These are phyloP conservation scores for Onychomys arenicola DNA, from an alignment of 2,797 vertebrate species.

Conservation along the genomic window DNA sequence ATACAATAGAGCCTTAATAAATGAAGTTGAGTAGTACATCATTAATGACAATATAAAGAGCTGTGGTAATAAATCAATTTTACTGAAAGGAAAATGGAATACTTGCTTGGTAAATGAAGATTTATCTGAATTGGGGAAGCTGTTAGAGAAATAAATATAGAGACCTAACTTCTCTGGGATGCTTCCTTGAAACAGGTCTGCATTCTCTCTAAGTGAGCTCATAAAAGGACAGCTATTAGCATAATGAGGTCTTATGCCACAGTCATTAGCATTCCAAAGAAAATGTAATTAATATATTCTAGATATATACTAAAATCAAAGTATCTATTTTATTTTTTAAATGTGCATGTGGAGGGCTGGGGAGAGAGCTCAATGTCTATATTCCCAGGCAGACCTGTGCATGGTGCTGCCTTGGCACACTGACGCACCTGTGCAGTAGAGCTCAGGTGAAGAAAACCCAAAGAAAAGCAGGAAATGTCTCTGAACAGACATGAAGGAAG, in stretches of 20 bases:
- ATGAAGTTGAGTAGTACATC: neutral
- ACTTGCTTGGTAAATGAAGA: neutral
- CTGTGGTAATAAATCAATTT: neutral
- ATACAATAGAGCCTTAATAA: neutral
- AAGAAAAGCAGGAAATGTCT: neutral
- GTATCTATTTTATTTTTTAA: neutral
- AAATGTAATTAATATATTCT: constrained; percentile 21
- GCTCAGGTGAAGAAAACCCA: neutral
- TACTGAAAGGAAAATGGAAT: constrained; percentile 6
- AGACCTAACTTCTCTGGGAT: neutral
- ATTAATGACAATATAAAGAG: neutral
- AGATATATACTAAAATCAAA: constrained; percentile 36
- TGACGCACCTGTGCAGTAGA: neutral
- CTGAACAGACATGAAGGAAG: neutral
- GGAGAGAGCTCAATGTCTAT: neutral
- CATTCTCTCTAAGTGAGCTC: neutral
- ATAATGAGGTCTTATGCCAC: constrained; percentile 27
- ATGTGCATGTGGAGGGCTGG: neutral
- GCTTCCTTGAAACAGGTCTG: neutral
- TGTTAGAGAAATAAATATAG: neutral
- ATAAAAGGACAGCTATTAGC: neutral
- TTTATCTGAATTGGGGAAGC: neutral
- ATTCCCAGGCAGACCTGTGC: neutral
- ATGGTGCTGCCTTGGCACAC: too few species aligned
- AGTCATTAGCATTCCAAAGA: constrained; percentile 13